These are phyloP conservation scores for Hoplodrina ambigua DNA, from an alignment of 2,888 invertebrate genomes.

Conservation along the genomic window DNA sequence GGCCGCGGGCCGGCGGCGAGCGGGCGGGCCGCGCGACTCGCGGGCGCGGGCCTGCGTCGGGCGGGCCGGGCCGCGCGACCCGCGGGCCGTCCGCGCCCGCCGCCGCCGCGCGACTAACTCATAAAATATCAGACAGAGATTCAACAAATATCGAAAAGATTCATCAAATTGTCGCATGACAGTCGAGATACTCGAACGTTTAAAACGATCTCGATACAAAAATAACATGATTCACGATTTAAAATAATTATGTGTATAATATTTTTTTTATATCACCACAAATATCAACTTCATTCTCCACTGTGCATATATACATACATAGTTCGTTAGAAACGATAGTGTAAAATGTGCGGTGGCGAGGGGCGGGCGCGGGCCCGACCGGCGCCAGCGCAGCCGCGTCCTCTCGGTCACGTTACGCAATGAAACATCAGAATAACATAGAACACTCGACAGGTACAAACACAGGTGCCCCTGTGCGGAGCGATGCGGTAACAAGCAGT, in stretches of 20 bases:
- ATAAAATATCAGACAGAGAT: conserved; percentile 62
- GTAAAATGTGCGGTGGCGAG: conserved; percentile 63
- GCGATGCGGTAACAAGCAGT: conserved; percentile 85
- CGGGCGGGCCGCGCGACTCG: conserved; percentile 31
- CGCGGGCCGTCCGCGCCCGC: conserved; percentile 26
- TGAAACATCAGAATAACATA: conserved; percentile 66
- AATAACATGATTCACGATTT: conserved; percentile 85
- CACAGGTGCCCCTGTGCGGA: conserved; percentile 71
- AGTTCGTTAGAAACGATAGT: conserved; percentile 77
- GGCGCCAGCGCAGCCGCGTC: conserved; percentile 67
- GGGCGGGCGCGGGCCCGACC: conserved; percentile 59
- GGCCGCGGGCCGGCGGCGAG: conserved; percentile 30
- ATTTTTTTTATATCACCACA: conserved; percentile 82
- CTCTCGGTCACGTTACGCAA: conserved; percentile 72
- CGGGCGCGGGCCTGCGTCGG: conserved; percentile 31
- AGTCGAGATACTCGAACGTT: conserved; percentile 72
- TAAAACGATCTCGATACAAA: conserved; percentile 84
- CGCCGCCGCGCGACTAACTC: conserved; percentile 51
- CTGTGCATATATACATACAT: conserved; percentile 89
- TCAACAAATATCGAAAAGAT: conserved; percentile 70
- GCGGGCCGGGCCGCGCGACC: conserved; percentile 33
- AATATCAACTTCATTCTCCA: conserved; percentile 82
- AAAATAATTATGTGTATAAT: conserved; percentile 79
- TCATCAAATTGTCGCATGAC: conserved; percentile 70
- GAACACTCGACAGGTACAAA: conserved; percentile 72